Evolutionary conservation across 2,113 vertebrate genomes (phyloP).

Genomic region (Bagarius yarrelli): DNA sequence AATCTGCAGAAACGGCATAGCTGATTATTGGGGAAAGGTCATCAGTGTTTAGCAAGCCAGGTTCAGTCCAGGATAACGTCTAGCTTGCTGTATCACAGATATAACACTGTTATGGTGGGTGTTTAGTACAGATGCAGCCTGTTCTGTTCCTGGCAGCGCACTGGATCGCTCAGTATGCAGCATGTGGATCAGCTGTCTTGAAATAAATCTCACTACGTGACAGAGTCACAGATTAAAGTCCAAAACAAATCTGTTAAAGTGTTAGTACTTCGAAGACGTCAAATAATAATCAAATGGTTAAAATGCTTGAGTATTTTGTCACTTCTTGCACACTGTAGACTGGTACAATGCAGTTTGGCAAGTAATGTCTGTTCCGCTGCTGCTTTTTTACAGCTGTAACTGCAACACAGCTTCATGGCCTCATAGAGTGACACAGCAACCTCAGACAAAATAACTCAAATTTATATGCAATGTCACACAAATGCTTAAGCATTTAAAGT

Average conservation of each 20-base stretch:
- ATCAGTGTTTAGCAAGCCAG: not conserved
- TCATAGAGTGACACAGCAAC: not conserved
- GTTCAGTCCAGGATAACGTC: not conserved
- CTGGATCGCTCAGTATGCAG: not conserved
- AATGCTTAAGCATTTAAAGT: not conserved
- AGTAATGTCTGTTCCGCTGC: not conserved
- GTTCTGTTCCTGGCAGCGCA: not conserved
- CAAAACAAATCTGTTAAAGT: too few relatives aligned
- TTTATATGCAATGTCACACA: not conserved
- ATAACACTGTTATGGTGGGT: not conserved
- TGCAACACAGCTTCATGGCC: not conserved
- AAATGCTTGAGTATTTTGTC: not conserved
- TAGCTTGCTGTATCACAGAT: not conserved
- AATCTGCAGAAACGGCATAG: not conserved
- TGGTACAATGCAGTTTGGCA: not conserved
- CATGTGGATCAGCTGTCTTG: constrained; percentile 4
- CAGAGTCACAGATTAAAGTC: not conserved
- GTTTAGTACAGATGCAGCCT: not conserved
- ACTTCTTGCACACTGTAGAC: not conserved
- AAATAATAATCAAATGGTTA: not conserved
- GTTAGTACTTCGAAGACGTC: too few relatives aligned
- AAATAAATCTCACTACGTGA: not conserved
- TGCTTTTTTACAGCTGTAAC: not conserved
- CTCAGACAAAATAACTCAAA: constrained; percentile 4
- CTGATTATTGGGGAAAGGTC: not conserved